Conservation (phyloP, 2,797 vertebrate species). For the Apodemus agrarius region DNA sequence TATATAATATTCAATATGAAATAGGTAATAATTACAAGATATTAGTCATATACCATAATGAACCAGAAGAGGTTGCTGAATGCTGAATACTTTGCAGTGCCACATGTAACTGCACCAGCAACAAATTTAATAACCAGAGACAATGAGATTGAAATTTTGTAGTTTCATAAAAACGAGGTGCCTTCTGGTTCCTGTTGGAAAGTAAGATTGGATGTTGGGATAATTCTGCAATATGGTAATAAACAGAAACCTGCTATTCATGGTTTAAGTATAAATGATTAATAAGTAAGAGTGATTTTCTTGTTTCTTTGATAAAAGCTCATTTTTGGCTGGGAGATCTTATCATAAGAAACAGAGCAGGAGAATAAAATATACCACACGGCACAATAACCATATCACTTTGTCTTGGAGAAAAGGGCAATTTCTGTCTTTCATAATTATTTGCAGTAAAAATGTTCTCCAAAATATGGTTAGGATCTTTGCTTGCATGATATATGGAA, state of each 20-base stretch:
- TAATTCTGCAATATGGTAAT: constrained; percentile 28
- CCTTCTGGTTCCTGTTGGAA: background rate
- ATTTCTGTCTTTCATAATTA: background rate
- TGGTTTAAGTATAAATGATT: background rate
- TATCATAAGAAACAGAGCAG: background rate
- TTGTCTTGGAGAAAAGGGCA: background rate
- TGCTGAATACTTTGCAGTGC: background rate
- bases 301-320: background rate
- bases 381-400: background rate
- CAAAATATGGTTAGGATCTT: constrained; percentile 1
- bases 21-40: background rate
- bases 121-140: background rate
- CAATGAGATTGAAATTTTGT: background rate
- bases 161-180: background rate
- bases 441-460: constrained; percentile 23
- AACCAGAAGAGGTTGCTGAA: background rate
- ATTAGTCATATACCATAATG: background rate
- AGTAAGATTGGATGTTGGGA: background rate
- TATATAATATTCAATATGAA: background rate
- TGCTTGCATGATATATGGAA: constrained; percentile 22
- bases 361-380: background rate
- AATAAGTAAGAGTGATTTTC: background rate
- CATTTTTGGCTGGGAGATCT: background rate
- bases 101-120: background rate
- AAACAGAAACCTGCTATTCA: background rate